Conservation (phyloP, 2,888 invertebrate genomes). For the Oligia latruncula region DNA sequence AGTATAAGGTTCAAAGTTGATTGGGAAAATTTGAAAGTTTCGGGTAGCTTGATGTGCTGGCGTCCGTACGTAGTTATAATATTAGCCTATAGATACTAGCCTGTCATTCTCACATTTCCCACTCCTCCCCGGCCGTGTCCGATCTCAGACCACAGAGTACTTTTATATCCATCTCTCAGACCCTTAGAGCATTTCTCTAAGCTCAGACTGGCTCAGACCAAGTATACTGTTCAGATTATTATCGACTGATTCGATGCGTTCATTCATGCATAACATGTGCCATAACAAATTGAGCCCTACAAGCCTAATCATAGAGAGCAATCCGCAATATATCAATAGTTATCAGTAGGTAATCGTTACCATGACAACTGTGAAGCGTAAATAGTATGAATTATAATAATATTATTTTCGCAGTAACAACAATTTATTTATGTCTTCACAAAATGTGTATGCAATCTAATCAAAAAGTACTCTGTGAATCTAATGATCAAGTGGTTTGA, state of each 20-base stretch:
- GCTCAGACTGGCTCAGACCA: too few relatives aligned
- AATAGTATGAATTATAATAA: conserved; percentile 21
- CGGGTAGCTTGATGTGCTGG: too few relatives aligned
- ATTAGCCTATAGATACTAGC: too few relatives aligned
- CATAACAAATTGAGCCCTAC: background rate
- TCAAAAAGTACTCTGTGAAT: too few relatives aligned
- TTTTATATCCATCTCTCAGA: too few relatives aligned
- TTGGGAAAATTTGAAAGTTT: too few relatives aligned
- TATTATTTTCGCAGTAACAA: background rate
- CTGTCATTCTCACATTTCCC: too few relatives aligned
- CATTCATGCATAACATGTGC: conserved; percentile 16
- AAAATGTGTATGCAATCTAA: background rate
- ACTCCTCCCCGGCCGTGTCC: too few relatives aligned
- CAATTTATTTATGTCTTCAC: background rate
- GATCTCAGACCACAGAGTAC: too few relatives aligned
- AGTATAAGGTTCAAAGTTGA: too few relatives aligned
- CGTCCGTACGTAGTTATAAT: too few relatives aligned
- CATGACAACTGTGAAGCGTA: conserved; percentile 57
- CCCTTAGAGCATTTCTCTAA: too few relatives aligned
- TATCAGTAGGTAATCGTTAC: conserved; percentile 30
- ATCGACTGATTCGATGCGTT: conserved; percentile 12
- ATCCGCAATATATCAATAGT: background rate
- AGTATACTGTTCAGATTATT: background rate
- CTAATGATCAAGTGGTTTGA: conserved; percentile 40
- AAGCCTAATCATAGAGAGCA: fast-evolving